Conservation (phyloP, 1,140 invertebrate species). For the Phortica variegata region DNA sequence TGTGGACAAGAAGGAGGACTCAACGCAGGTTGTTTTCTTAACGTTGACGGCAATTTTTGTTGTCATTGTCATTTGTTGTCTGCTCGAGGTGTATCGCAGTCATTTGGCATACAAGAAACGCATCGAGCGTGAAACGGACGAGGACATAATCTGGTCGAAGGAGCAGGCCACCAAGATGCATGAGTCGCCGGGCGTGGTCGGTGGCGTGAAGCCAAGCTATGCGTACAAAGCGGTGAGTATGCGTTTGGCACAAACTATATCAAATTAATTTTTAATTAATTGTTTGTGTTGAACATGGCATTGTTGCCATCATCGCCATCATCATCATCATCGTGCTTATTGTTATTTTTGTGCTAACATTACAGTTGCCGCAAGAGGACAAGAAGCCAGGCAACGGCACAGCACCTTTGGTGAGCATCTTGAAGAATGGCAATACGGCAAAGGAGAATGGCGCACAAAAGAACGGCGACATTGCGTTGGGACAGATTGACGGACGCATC, state of each 20-base stretch:
- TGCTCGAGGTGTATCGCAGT: conserved; percentile 66
- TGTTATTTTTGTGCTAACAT: conserved; percentile 6
- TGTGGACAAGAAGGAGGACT: conserved; percentile 73
- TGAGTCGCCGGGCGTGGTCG: conserved; percentile 54
- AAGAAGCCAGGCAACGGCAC: conserved; percentile 49
- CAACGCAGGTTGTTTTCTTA: conserved; percentile 73
- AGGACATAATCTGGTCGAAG: conserved; percentile 67
- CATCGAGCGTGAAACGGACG: conserved; percentile 69
- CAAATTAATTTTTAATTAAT: conserved; percentile 19
- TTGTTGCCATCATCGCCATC: neutral
- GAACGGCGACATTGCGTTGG: conserved; percentile 41
- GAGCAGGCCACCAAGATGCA: conserved; percentile 66
- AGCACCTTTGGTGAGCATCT: conserved; percentile 47
- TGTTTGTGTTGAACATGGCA: conserved; percentile 6
- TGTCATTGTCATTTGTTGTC: conserved; percentile 65
- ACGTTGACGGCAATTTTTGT: conserved; percentile 69
- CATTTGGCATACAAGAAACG: conserved; percentile 67
- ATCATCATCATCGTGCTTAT: too few relatives aligned
- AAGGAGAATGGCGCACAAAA: conserved; percentile 25
- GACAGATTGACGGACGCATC: conserved; percentile 34
- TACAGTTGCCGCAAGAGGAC: conserved; percentile 53
- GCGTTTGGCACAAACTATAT: conserved; percentile 5
- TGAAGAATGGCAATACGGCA: conserved; percentile 49
- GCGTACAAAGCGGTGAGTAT: conserved; percentile 55
- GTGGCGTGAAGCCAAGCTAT: conserved; percentile 27